phyloP scores from a whole-genome alignment of 2,113 vertebrate species.

The Pseudorectes ferrugineus region DNA sequence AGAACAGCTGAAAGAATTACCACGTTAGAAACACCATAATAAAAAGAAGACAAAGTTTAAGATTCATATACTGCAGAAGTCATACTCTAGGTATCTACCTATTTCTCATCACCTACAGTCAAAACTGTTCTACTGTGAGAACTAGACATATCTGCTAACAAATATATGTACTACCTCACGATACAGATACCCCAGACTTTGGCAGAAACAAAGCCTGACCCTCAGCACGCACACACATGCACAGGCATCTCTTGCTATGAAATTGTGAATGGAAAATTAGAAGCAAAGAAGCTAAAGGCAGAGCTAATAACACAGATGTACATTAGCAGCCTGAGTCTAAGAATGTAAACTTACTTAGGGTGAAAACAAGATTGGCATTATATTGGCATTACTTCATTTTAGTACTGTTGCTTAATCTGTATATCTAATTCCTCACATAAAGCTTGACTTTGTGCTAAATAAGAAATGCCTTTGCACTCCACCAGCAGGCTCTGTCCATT shows the following conservation, averaged over 20 bases:
- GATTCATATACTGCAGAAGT: not conserved
- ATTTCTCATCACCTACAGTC: not conserved
- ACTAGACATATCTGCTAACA: not conserved
- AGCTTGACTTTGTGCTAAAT: conserved; percentile 64
- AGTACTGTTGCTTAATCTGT: conserved; percentile 43
- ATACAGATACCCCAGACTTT: not conserved
- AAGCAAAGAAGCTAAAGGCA: not conserved
- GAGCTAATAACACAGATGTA: not conserved
- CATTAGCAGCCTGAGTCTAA: not conserved
- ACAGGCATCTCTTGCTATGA: not conserved
- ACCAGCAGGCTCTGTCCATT: not conserved
- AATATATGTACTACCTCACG: rapidly evolving
- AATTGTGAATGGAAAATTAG: not conserved
- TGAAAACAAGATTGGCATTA: conserved; percentile 27
- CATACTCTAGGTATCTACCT: not conserved
- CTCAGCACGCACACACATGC: not conserved
- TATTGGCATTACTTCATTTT: conserved; percentile 35
- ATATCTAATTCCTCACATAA: conserved; percentile 58
- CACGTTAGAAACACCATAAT: not conserved
- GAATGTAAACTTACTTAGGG: conserved; percentile 28
- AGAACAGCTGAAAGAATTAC: not conserved
- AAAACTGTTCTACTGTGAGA: not conserved
- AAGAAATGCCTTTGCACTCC: conserved; percentile 50
- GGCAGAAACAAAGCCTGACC: not conserved
- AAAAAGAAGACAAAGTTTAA: not conserved